Conservation (phyloP, 2,888 invertebrate genomes). For the Epinotia bilunana region DNA sequence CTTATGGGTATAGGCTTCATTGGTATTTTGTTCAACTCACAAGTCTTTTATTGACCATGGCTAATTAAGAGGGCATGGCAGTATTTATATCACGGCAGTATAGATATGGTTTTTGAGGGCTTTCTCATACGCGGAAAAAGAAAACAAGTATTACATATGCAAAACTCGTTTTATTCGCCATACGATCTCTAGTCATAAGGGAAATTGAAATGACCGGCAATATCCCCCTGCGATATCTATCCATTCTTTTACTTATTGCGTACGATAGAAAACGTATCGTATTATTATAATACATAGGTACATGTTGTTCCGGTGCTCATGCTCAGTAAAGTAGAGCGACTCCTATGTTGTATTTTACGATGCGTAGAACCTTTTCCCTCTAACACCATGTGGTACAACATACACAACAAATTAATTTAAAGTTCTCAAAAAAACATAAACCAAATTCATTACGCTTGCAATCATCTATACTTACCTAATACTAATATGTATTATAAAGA, state of each 20-base stretch:
- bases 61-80: neutral
- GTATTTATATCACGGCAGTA: no score
- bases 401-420: neutral
- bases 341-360: conserved; percentile 4
- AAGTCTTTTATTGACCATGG: neutral
- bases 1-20: no score
- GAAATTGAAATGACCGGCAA: conserved; percentile 34
- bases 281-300: neutral
- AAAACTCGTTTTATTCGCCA: conserved; percentile 8
- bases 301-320: conserved; percentile 7
- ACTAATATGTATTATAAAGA: no score
- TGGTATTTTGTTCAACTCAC: no score
- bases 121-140: neutral
- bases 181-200: conserved; percentile 27
- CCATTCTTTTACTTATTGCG: conserved; percentile 34
- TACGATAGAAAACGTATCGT: conserved; percentile 16
- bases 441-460: neutral
- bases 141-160: no score
- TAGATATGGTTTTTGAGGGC: neutral
- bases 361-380: neutral
- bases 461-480: neutral
- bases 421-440: no score
- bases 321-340: conserved; percentile 3
- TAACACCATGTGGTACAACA: neutral
- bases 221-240: conserved; percentile 26